These are phyloP conservation scores for Ptiloglossa arizonensis DNA, from an alignment of 1,140 invertebrate species.

Conservation along the genomic window DNA sequence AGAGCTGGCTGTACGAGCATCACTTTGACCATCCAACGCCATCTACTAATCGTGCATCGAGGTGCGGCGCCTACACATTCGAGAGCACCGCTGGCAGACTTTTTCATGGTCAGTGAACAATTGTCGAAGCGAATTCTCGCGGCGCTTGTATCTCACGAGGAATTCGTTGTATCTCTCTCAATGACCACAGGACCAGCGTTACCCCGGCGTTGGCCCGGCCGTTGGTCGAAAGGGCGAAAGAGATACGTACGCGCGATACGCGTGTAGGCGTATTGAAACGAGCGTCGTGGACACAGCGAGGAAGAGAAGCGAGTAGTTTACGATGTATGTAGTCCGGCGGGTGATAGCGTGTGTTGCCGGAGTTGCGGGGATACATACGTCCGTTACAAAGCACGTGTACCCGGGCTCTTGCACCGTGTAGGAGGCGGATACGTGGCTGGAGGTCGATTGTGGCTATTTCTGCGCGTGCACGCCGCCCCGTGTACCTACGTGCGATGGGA, in stretches of 20 bases:
- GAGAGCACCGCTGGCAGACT: too few relatives aligned
- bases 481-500: slow-evolving; percentile 19
- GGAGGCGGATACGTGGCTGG: not conserved
- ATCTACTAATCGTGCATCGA: too few relatives aligned
- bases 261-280: slow-evolving; percentile 25
- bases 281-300: slow-evolving; percentile 9
- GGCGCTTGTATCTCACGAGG: too few relatives aligned
- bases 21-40: too few relatives aligned
- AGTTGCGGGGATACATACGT: slow-evolving; percentile 1
- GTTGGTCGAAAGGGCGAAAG: slow-evolving; percentile 2
- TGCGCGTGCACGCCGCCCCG: not conserved
- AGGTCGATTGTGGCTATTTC: slow-evolving; percentile 40
- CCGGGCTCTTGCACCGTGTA: not conserved
- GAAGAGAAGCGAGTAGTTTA: slow-evolving; percentile 9
- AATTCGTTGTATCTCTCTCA: too few relatives aligned
- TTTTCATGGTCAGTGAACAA: too few relatives aligned
- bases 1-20: too few relatives aligned
- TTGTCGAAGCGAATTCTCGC: too few relatives aligned
- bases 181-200: too few relatives aligned
- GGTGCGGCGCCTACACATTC: too few relatives aligned
- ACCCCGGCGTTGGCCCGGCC: not conserved
- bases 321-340: slow-evolving; percentile 13
- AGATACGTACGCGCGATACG: slow-evolving; percentile 24
- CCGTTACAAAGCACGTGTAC: not conserved
- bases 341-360: not conserved